Evolutionary conservation across 2,113 vertebrate species (phyloP).

Genomic region (Odontesthes bonariensis): DNA sequence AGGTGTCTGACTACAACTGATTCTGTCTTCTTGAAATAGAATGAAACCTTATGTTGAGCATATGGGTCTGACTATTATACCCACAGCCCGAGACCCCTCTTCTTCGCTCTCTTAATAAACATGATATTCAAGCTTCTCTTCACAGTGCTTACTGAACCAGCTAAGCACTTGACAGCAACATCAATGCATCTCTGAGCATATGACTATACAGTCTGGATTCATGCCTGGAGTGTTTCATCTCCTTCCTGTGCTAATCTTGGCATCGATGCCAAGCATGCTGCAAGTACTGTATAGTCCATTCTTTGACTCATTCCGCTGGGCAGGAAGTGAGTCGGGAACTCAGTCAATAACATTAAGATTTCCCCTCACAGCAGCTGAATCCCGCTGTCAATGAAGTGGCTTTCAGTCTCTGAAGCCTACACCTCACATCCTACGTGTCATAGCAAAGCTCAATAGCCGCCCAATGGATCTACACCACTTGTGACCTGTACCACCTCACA

Average conservation of each 20-base stretch:
- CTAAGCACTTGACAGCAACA: conserved; percentile 57
- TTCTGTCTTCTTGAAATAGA: conserved; percentile 10
- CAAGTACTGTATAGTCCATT: conserved; percentile 33
- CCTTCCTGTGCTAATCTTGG: conserved; percentile 46
- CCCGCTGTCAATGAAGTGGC: conserved; percentile 3
- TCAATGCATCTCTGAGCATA: conserved; percentile 50
- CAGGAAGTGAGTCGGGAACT: conserved; percentile 42
- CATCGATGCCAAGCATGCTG: conserved; percentile 21
- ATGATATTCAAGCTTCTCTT: conserved; percentile 55
- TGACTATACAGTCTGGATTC: conserved; percentile 56
- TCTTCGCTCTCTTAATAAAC: conserved; percentile 49
- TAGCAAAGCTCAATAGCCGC: conserved; percentile 6
- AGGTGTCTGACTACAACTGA: not conserved
- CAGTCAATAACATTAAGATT: conserved; percentile 31
- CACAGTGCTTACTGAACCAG: conserved; percentile 54
- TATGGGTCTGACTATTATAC: conserved; percentile 37
- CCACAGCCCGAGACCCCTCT: conserved; percentile 12
- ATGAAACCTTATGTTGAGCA: conserved; percentile 33
- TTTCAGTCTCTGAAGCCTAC: conserved; percentile 10
- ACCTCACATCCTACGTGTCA: conserved; percentile 33
- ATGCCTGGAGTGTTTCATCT: conserved; percentile 41
- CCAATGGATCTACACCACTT: conserved; percentile 18
- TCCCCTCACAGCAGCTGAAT: conserved; percentile 29
- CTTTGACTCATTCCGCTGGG: conserved; percentile 18
- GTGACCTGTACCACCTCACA: conserved; percentile 38